phyloP scores from a whole-genome alignment of 2,113 vertebrate genomes.

The Aleadryas rufinucha region DNA sequence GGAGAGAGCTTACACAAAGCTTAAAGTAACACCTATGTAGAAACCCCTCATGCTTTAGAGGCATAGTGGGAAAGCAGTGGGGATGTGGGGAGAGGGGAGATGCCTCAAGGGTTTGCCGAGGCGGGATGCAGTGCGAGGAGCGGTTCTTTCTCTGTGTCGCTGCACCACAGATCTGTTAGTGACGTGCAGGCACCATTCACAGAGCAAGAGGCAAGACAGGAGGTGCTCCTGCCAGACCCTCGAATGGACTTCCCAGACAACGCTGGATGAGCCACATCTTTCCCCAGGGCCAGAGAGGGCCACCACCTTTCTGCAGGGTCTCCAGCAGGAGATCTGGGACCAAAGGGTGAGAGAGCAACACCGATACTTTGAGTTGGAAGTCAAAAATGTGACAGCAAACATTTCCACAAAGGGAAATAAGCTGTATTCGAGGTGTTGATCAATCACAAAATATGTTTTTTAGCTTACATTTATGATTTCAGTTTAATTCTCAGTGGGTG shows the following conservation, averaged over 20 bases:
- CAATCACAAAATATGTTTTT: neutral
- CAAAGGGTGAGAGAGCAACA: neutral
- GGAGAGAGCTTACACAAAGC: neutral
- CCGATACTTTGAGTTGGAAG: neutral
- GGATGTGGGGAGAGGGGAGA: rapidly evolving
- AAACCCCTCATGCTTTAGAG: neutral
- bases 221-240: neutral
- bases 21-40: neutral
- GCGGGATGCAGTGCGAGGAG: rapidly evolving
- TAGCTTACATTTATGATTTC: neutral
- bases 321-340: neutral
- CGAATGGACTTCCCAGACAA: rapidly evolving
- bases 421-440: neutral
- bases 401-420: neutral
- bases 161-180: neutral
- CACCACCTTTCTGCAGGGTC: neutral
- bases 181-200: neutral
- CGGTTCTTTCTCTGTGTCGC: neutral
- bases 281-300: neutral
- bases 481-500: neutral
- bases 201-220: neutral
- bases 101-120: neutral
- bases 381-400: neutral
- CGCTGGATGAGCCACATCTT: neutral
- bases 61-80: rapidly evolving